Evolutionary conservation across 2,888 invertebrate genomes (phyloP).

Genomic region (Sphinx pinastri): DNA sequence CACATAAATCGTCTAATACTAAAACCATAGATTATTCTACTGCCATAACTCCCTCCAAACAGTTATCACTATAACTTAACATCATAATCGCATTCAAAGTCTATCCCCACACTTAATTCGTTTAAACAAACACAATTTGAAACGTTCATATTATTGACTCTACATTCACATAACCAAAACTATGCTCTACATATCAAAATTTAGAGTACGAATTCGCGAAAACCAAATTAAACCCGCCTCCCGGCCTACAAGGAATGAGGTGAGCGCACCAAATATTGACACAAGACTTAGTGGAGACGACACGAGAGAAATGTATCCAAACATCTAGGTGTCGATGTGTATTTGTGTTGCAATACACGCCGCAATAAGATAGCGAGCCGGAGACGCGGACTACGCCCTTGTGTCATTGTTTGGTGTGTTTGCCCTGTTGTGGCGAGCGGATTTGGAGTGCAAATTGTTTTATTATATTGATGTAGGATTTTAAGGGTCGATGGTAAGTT

Average conservation of each 20-base stretch:
- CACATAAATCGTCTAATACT: too few species aligned
- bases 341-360: slow-evolving; percentile 72
- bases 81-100: slow-evolving; percentile 12
- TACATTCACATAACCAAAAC: background rate
- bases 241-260: slow-evolving; percentile 58
- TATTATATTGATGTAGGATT: slow-evolving; percentile 19
- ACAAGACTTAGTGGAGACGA: slow-evolving; percentile 70
- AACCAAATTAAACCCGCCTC: slow-evolving; percentile 20
- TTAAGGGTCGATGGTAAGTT: background rate
- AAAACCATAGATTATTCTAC: too few species aligned
- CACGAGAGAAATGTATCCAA: slow-evolving; percentile 73
- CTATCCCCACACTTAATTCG: slow-evolving; percentile 44
- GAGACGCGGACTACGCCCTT: slow-evolving; percentile 38
- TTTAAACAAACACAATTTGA: slow-evolving; percentile 57
- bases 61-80: background rate
- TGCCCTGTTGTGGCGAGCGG: slow-evolving; percentile 26
- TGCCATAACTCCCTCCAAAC: background rate
- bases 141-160: slow-evolving; percentile 35
- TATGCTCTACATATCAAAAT: slow-evolving; percentile 26
- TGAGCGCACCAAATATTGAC: slow-evolving; percentile 74
- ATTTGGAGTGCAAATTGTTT: slow-evolving; percentile 23
- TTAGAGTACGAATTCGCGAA: slow-evolving; percentile 31
- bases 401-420: slow-evolving; percentile 29
- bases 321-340: slow-evolving; percentile 72
- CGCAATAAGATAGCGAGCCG: slow-evolving; percentile 54